Evolutionary conservation across 1,140 invertebrate genomes (phyloP), one percentile per base, ranked within the genome.

Genomic region (Bombus waltoni): DNA sequence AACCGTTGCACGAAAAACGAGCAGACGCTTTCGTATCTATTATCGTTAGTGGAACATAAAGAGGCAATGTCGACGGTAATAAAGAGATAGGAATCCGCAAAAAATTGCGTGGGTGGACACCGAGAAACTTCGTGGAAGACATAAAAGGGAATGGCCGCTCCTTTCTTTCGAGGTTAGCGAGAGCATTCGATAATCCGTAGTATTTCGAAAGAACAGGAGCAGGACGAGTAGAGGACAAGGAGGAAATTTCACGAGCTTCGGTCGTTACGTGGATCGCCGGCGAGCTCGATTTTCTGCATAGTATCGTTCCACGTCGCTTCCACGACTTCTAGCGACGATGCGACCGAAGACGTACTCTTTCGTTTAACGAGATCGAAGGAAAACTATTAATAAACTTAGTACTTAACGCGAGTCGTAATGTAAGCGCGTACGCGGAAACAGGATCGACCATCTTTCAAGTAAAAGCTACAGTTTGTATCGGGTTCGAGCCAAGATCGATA

Each of bases 111-210:
- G 65, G 75, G 75, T 2, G 47, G 22, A 53, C 15, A 32, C 59
- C 9, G 44, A 22, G 18, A 66, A 47, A 53, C 53, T 75, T 71
- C 11, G 47, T 1, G 38, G 57, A 3, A n/a, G 22, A 59, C 70
- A 59, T 71, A 71, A 84, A 84, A 84, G 47, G 32, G 38, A n/a
- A 25, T 32, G n/a, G 65, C 40, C 28, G 15, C 25, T 71, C 59
- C 35, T 68, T 44, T 9, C 25, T 8, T 53, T 38, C 44, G 35
- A 35, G 57, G 38, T 3, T 44, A 53, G 8, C 68, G 28, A 15
- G 3, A 70, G 11, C 38, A 22, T 74, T 65, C 71, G 57, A 47
- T 53, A 22, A 22, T 2, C 47, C 47, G 47, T 53, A 53, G 47
- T 40, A 35, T 76, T 76, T 83, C 59, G 71, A 53, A 18, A 76